A percentile compares a stretch with the other conserved stretches of the same genome.
Conservation (phyloP, 1,140 invertebrate genomes). For the Psilanteris sp. region DNA sequence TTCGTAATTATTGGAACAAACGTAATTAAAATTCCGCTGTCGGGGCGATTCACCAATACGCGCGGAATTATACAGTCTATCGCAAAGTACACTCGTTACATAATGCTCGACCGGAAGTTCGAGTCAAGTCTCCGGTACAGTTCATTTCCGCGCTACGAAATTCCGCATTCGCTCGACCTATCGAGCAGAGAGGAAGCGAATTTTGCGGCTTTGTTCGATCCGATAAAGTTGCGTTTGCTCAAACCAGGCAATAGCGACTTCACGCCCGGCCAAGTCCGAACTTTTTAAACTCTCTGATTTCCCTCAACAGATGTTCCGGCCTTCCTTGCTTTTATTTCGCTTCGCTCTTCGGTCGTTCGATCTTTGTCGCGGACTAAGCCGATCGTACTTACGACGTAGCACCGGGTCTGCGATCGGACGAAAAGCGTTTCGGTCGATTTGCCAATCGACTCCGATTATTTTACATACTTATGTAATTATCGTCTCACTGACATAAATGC, state of each 20-base stretch:
- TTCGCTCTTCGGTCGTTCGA: background rate
- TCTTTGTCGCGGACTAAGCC: background rate
- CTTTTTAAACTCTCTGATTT: conserved; percentile 17
- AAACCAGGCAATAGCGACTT: conserved; percentile 12
- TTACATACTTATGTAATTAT: conserved; percentile 49
- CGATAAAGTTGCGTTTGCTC: conserved; percentile 14
- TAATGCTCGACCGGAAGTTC: conserved; percentile 12
- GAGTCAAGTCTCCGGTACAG: conserved; percentile 8
- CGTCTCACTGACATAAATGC: conserved; percentile 52
- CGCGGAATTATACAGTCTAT: conserved; percentile 11
- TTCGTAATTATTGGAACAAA: conserved; percentile 20
- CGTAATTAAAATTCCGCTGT: conserved; percentile 32
- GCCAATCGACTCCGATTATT: conserved; percentile 25
- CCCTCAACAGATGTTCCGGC: conserved; percentile 15
- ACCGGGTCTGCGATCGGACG: background rate
- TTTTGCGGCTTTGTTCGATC: conserved; percentile 30
- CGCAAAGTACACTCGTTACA: conserved; percentile 1
- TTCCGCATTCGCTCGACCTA: conserved; percentile 2
- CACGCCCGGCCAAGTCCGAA: conserved; percentile 7
- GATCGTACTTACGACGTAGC: no score
- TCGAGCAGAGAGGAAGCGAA: conserved; percentile 22
- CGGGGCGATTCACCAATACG: background rate
- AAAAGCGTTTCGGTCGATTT: conserved; percentile 1
- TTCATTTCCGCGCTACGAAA: conserved; percentile 13
- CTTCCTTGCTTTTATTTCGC: conserved; percentile 1